Conservation (phyloP, 2,113 vertebrate genomes). For the Nibea albiflora region DNA sequence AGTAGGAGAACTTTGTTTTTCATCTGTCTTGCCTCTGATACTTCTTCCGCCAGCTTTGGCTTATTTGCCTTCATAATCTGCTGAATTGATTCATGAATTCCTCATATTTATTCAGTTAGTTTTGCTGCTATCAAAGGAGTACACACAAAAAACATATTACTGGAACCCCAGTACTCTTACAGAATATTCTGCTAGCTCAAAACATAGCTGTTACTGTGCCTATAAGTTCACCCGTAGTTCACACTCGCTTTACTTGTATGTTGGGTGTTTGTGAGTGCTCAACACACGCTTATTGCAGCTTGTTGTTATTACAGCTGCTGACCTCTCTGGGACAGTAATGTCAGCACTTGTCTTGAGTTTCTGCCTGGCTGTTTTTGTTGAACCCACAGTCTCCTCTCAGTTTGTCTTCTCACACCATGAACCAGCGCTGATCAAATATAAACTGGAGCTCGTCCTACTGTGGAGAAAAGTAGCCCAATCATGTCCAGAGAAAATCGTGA, state of each 20-base stretch:
- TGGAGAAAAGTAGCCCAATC: slow-evolving; percentile 30
- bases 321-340: slow-evolving; percentile 50
- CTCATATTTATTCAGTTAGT: too few relatives aligned
- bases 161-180: not conserved
- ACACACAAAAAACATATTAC: not conserved
- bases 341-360: slow-evolving; percentile 53
- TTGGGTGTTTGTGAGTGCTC: slow-evolving; percentile 9
- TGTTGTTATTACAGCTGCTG: slow-evolving; percentile 73
- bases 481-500: not conserved
- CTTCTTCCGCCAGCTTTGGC: too few relatives aligned
- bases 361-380: slow-evolving; percentile 54
- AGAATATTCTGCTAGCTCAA: not conserved
- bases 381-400: slow-evolving; percentile 32
- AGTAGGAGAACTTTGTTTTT: too few relatives aligned
- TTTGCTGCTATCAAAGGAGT: too few relatives aligned
- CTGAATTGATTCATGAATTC: not conserved
- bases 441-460: slow-evolving; percentile 23
- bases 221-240: not conserved
- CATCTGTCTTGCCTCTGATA: not conserved
- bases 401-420: slow-evolving; percentile 69
- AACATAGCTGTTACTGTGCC: not conserved
- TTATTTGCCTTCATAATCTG: not conserved
- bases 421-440: slow-evolving; percentile 27
- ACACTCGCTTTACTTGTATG: not conserved
- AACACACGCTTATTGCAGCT: slow-evolving; percentile 22